These are phyloP conservation scores for Hycleus phaleratus DNA, from an alignment of 1,140 invertebrate species.

Conservation along the genomic window DNA sequence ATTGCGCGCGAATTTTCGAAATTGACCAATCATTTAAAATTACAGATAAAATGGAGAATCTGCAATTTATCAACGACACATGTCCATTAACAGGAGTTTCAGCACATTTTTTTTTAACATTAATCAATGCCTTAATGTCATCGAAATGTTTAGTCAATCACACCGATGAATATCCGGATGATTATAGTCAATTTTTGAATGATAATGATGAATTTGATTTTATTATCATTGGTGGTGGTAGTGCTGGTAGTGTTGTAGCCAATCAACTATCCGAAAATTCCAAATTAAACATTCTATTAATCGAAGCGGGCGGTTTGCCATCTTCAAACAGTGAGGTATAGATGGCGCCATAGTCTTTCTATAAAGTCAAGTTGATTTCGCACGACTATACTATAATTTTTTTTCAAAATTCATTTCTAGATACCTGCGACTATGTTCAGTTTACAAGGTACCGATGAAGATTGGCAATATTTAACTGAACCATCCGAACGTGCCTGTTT, in stretches of 20 bases:
- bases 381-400: background rate
- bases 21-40: too few relatives aligned
- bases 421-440: slow-evolving; percentile 22
- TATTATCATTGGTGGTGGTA: slow-evolving; percentile 28
- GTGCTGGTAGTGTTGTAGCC: slow-evolving; percentile 26
- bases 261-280: slow-evolving; percentile 24
- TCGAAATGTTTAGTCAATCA: slow-evolving; percentile 17
- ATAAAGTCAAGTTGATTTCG: background rate
- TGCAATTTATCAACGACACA: background rate
- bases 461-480: slow-evolving; percentile 87
- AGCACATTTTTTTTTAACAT: slow-evolving; percentile 21
- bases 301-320: slow-evolving; percentile 28
- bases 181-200: slow-evolving; percentile 10
- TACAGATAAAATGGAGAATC: background rate
- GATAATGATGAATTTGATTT: slow-evolving; percentile 29
- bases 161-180: slow-evolving; percentile 14
- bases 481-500: slow-evolving; percentile 70
- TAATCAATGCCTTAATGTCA: slow-evolving; percentile 19
- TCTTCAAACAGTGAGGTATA: slow-evolving; percentile 24
- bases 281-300: slow-evolving; percentile 23
- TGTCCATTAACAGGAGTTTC: slow-evolving; percentile 19
- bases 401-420: slow-evolving; percentile 2
- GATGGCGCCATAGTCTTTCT: background rate
- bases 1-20: too few relatives aligned
- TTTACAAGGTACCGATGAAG: slow-evolving; percentile 37